phyloP scores from a whole-genome alignment of 2,888 invertebrate species.

The Ophion obscuratus region DNA sequence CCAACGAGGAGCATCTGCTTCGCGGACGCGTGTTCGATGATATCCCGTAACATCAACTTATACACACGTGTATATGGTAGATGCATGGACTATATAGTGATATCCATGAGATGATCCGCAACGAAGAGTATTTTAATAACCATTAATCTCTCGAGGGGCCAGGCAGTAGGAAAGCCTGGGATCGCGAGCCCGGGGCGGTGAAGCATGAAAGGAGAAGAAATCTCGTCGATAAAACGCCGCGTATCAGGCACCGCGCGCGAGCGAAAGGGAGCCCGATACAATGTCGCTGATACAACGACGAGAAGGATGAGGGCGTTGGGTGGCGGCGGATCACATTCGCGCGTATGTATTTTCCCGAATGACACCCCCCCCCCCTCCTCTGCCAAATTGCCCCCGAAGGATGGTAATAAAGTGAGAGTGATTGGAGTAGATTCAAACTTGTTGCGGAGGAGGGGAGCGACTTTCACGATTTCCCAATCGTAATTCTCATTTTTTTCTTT shows the following conservation, averaged over 20 bases:
- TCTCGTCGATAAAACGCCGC: constrained; percentile 67
- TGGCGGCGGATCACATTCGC: constrained; percentile 37
- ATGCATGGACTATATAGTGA: neutral
- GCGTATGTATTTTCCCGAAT: constrained; percentile 38
- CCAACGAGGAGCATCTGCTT: constrained; percentile 44
- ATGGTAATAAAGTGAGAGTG: constrained; percentile 61
- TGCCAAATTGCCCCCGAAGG: constrained; percentile 52
- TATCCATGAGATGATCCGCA: constrained; percentile 49
- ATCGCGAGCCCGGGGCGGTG: constrained; percentile 69
- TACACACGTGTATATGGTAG: constrained; percentile 14
- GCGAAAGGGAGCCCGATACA: constrained; percentile 13
- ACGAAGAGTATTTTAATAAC: constrained; percentile 75
- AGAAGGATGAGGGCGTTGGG: constrained; percentile 6
- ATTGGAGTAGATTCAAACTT: constrained; percentile 44
- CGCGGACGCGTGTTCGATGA: neutral
- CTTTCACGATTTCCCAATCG: constrained; percentile 43
- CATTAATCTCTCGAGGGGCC: constrained; percentile 73
- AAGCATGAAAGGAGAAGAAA: constrained; percentile 66
- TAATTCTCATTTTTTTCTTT: constrained; percentile 24
- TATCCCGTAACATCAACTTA: neutral
- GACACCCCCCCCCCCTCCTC: neutral
- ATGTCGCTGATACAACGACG: neutral
- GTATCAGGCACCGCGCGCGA: constrained; percentile 41
- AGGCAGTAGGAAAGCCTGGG: constrained; percentile 59
- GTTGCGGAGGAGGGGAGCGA: neutral